These are phyloP conservation scores for Brachyalestes nurse DNA, from an alignment of 2,797 vertebrate genomes.

Conservation along the genomic window DNA sequence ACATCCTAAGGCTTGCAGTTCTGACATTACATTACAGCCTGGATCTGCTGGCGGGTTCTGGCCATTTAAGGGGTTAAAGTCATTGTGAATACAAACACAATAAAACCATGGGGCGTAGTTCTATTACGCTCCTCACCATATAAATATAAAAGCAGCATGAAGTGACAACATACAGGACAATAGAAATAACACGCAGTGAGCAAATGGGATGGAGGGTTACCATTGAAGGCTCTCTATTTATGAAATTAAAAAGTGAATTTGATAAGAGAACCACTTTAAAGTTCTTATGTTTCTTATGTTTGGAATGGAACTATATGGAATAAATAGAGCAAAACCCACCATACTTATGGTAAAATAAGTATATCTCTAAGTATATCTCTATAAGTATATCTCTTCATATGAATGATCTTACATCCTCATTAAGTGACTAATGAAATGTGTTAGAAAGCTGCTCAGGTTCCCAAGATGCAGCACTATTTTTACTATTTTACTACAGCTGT, in stretches of 20 bases:
- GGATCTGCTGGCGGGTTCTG: not conserved
- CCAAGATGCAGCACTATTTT: no score
- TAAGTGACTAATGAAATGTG: no score
- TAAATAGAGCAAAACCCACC: no score
- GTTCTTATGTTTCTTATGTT: no score
- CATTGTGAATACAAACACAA: no score
- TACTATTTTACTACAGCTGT: no score
- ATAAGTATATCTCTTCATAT: no score
- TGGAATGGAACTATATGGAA: no score
- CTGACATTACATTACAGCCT: not conserved
- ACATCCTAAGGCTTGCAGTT: not conserved
- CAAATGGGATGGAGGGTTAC: not conserved
- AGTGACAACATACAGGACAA: not conserved
- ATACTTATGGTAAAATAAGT: no score
- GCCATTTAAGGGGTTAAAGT: not conserved
- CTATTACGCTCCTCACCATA: not conserved
- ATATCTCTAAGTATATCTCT: no score
- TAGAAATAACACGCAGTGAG: not conserved
- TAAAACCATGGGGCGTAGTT: not conserved
- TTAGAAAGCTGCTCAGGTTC: no score
- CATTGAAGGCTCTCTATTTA: not conserved
- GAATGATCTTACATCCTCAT: no score
- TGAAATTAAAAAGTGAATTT: not conserved
- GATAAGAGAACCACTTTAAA: not conserved
- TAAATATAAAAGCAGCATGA: not conserved